Evolutionary conservation across 2,797 vertebrate genomes (phyloP), one percentile per base, ranked within the genome.

Genomic region (Cryptoblepharus egeriae): DNA sequence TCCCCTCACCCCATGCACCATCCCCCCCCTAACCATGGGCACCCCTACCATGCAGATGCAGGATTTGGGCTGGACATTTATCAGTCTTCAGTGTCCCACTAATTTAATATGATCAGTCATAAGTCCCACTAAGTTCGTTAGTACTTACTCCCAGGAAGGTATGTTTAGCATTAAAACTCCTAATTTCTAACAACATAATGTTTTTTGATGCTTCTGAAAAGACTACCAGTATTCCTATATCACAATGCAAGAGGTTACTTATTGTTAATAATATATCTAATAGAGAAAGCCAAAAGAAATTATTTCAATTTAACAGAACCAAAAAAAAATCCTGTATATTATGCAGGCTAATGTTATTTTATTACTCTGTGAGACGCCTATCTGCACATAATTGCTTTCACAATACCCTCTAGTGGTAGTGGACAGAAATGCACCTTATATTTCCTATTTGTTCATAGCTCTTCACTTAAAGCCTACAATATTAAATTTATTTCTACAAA

Each of bases 401-500:
- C 72, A 79, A 8, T 58, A 39, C 45, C 35, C 81, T 74, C 55
- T 86, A 83, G 75, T 30, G 81, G 79, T 86, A 82, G 75, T 30
- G 80, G 79, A 65, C 26, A 39, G 22, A 78, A 67, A 61, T 64
- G 32, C 28, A 80, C 55, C 7, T 49, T 35, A 83, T 77, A 57
- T 20, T 39, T 75, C 57, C 55, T 15, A 58, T 77, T 89, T 82
- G 75, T 63, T 63, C 79, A 64, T 16, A 76, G 42, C 26, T 80
- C 35, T 82, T 69, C 79, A 24, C 85, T 71, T 20, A 79, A 82
- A 89, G 86, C 37, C 80, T 30, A 72, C 75, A 61, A 45, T 30
- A 85, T 52, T 84, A 63, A 11, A 88, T 8, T 85, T 61, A 49
- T 87, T 75, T 22, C 55, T 11, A 35, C 83, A 88, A 73, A 72